Base-by-base conservation (phyloP, 2,888 invertebrate species). In the Platycheirus rosarum region DNA sequence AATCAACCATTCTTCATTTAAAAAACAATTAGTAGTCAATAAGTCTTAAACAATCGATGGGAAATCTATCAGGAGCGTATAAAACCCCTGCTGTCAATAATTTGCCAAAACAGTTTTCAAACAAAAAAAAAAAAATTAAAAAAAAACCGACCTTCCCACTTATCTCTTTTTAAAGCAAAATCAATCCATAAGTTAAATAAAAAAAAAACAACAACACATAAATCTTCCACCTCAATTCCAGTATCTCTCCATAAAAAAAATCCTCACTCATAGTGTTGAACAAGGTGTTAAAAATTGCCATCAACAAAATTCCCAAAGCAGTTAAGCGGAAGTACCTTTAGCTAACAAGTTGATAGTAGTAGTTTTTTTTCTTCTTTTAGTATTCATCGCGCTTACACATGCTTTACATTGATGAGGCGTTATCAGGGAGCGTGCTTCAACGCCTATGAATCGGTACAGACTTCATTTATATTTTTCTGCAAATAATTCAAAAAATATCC, bases 351-450 rank as follows among this genome's bases (percentile, higher is more conserved):
- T 55, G 23, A 13, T 55, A 13, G 20, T 11, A 55, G 14, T n/a
- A n/a, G n/a, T 14, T n/a, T 57, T 23, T 23, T 35, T 37, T n/a
- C 8, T 55, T 16, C 8, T 18, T 35, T 18, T 7, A 53, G 13
- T 23, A 13, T 55, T 23, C 26, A 42, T 40, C 16, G 7, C 2
- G 57, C 42, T 42, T 11, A 16, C 42, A 60, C 16, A 14, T 42
- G 57, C 26, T 42, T 60, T 26, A 55, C 42, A 60, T 16, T 26
- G 42, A 60, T 60, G 42, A 60, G 57, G 42, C 42, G 40, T 42
- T 42, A 16, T 16, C 26, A 42, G 11, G 16, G 29, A 60, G 35
- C 35, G 9, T 35, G 35, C 11, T 8, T 35, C n/a, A n/a, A n/a
- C n/a, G 35, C 11, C 35, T 35, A 3, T 35, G n/a, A 35, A 35